Conservation (phyloP, 2,888 invertebrate genomes). For the Xestia xanthographa region DNA sequence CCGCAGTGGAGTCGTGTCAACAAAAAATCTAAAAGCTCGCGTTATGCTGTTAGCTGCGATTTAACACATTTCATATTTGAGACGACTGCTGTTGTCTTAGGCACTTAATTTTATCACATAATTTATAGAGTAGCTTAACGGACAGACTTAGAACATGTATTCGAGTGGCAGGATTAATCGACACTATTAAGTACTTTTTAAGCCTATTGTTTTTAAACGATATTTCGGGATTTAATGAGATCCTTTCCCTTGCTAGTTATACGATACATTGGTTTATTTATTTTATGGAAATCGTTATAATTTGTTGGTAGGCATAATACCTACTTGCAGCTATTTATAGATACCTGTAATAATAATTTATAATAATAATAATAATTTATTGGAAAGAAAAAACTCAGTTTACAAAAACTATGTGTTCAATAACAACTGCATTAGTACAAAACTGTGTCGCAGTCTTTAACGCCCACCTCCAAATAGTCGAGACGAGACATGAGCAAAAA, state of each 20-base stretch:
- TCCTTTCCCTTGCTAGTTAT: background rate
- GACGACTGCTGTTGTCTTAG: constrained; percentile 82
- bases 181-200: constrained; percentile 57
- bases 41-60: constrained; percentile 88
- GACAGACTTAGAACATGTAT: constrained; percentile 65
- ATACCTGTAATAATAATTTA: too few species aligned
- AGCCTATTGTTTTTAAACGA: constrained; percentile 51
- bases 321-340: background rate
- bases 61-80: constrained; percentile 89
- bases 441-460: too few species aligned
- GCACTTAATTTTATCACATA: constrained; percentile 85
- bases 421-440: too few species aligned
- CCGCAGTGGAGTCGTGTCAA: constrained; percentile 85
- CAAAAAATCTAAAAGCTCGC: constrained; percentile 88
- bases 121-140: constrained; percentile 69
- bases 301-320: background rate
- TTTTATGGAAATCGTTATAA: background rate
- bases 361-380: too few species aligned
- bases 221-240: constrained; percentile 46
- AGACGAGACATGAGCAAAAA: too few species aligned
- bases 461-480: too few species aligned
- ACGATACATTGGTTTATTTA: background rate
- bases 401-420: too few species aligned
- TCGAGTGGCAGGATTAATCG: constrained; percentile 63
- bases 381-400: too few species aligned